Evolutionary conservation across 2,888 invertebrate genomes (phyloP), one percentile per base, ranked within the genome.

Genomic region (Thyatira batis): DNA sequence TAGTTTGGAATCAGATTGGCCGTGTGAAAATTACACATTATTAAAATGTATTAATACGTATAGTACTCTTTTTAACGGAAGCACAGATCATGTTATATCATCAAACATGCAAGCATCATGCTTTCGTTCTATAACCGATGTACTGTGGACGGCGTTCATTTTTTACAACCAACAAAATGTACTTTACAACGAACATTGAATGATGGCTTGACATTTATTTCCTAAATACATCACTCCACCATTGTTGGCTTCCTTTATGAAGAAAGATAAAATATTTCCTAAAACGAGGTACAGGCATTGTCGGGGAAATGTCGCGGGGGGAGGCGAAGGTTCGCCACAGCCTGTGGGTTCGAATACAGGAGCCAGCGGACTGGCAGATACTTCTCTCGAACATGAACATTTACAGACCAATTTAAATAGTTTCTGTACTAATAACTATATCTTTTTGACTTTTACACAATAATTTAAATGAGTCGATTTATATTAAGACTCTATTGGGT

Each of bases 181-280:
- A 76, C 72, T 77, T 73, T 69, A 70, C 63, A 69, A 17, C 66
- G 66, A 82, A 78, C 81, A 73, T 67, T 85, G 83, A 87, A 75
- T 83, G 89, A 89, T 89, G 85, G 79, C 71, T 83, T 87, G 88
- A 88, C 88, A 87, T 89, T 89, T 89, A 87, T 89, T 89, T 85
- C 80, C 79, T 83, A 87, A 87, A 89, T 84, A 87, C 85, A 85
- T 88, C 85, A 84, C 80, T 82, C 78, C 61, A 66, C 82, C 78
- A 86, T 87, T 86, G 88, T 87, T 82, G 82, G 80, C 82, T 82
- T 78, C 84, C 84, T 89, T 87, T 89, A 86, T 88, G 86, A 88
- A 87, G 87, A 84, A 88, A 87, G 85, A 88, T 89, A 87, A 89
- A 89, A 90, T 88, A 89, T 88, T 89, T 88, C 82, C 85, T 80